A percentile compares a stretch with the other conserved stretches of the same genome.
These are phyloP conservation scores for Cantharis rustica DNA, from an alignment of 2,888 invertebrate species.

Conservation along the genomic window DNA sequence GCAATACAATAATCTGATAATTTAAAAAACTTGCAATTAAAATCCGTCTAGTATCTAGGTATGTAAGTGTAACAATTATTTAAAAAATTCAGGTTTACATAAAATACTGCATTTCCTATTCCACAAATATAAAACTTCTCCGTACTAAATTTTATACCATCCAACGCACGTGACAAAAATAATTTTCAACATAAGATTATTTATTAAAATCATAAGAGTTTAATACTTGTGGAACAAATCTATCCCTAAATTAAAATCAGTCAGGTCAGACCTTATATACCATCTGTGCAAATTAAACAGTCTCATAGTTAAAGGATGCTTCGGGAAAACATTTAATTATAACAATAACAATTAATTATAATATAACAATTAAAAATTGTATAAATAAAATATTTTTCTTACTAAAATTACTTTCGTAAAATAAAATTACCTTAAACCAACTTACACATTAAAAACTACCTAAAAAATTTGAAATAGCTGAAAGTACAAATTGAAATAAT, in stretches of 20 bases:
- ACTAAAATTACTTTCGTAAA: neutral
- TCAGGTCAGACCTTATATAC: neutral
- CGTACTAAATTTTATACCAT: neutral
- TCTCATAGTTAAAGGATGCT: neutral
- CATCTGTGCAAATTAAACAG: neutral
- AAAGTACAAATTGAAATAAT: slow-evolving; percentile 2
- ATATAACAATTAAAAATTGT: neutral
- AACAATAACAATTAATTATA: neutral
- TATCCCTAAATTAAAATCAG: neutral
- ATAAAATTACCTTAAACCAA: slow-evolving; percentile 1
- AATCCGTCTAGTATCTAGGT: neutral
- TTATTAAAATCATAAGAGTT: neutral
- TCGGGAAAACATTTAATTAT: neutral
- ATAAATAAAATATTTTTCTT: neutral
- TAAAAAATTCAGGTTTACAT: neutral
- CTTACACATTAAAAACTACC: neutral
- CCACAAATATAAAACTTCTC: neutral
- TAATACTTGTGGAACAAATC: neutral
- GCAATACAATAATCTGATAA: neutral
- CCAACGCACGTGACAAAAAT: neutral
- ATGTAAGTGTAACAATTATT: neutral
- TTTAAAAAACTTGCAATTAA: neutral
- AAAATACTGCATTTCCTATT: neutral
- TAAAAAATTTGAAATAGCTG: neutral
- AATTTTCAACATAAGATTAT: no score